Conservation (phyloP, 2,797 vertebrate species). For the Pipistrellus nathusii region DNA sequence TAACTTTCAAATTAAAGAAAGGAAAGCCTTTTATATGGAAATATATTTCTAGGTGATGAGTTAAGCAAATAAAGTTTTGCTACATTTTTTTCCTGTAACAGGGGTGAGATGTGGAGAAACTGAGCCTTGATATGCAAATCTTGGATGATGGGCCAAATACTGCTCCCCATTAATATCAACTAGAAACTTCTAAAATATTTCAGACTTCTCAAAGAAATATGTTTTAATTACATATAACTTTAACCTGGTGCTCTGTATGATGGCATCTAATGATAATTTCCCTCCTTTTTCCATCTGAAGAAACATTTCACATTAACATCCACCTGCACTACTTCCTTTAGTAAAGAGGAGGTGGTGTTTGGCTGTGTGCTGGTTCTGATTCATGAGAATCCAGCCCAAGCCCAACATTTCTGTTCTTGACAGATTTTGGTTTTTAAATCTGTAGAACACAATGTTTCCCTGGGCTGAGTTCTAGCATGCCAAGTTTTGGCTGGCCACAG, state of each 20-base stretch:
- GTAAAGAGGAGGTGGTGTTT: slow-evolving; percentile 82
- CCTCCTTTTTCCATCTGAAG: slow-evolving; percentile 65
- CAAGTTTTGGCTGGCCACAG: slow-evolving; percentile 85
- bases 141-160: slow-evolving; percentile 18
- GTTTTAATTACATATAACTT: slow-evolving; percentile 58
- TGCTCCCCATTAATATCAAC: slow-evolving; percentile 6
- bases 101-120: background rate
- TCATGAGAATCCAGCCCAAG: slow-evolving; percentile 82
- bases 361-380: slow-evolving; percentile 82
- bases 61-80: slow-evolving; percentile 39
- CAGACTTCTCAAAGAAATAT: slow-evolving; percentile 58
- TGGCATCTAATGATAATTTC: slow-evolving; percentile 61
- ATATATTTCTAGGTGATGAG: slow-evolving; percentile 19
- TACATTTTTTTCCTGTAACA: slow-evolving; percentile 26
- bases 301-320: slow-evolving; percentile 69
- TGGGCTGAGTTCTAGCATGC: slow-evolving; percentile 84
- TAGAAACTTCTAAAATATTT: slow-evolving; percentile 51
- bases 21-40: background rate
- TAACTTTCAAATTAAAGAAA: slow-evolving; percentile 63
- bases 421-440: slow-evolving; percentile 86
- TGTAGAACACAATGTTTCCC: slow-evolving; percentile 85
- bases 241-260: slow-evolving; percentile 30
- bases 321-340: slow-evolving; percentile 80
- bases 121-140: background rate
- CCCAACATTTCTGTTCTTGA: slow-evolving; percentile 84